Evolutionary conservation across 2,888 invertebrate genomes (phyloP).

Genomic region (Drosophila yooni): DNA sequence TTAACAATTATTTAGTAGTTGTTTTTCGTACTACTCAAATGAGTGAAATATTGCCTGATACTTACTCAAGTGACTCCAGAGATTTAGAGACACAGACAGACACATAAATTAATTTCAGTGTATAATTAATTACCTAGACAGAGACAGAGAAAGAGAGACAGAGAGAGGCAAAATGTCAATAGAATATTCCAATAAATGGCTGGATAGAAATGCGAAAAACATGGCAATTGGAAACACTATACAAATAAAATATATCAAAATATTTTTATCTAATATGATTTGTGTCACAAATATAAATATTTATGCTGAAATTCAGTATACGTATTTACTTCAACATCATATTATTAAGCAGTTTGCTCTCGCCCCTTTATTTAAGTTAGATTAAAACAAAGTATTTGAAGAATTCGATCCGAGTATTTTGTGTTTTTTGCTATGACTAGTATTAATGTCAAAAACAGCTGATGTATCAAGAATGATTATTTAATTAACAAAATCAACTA

Average conservation of each 20-base stretch:
- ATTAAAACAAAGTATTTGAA: not conserved
- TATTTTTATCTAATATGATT: not conserved
- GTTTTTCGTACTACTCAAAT: conserved; percentile 73
- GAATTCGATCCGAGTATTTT: not conserved
- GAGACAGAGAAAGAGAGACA: conserved; percentile 8
- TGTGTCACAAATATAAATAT: not conserved
- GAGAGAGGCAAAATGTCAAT: conserved; percentile 5
- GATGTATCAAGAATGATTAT: not conserved
- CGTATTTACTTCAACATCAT: not conserved
- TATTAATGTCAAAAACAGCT: not conserved
- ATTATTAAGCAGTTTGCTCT: not conserved
- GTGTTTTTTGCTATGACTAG: not conserved
- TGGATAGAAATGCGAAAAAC: not conserved
- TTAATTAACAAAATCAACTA: not conserved
- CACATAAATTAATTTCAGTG: conserved; percentile 71
- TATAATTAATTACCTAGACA: conserved; percentile 76
- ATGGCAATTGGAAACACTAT: not conserved
- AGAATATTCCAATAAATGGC: not conserved
- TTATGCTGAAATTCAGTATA: not conserved
- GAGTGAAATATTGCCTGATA: conserved; percentile 71
- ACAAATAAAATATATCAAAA: not conserved
- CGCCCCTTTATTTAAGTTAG: not conserved
- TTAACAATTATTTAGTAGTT: conserved; percentile 81
- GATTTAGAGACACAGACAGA: conserved; percentile 40
- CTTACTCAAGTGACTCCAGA: conserved; percentile 69